phyloP scores from a whole-genome alignment of 2,797 vertebrate genomes.

The Hyperoplus lanceolatus region DNA sequence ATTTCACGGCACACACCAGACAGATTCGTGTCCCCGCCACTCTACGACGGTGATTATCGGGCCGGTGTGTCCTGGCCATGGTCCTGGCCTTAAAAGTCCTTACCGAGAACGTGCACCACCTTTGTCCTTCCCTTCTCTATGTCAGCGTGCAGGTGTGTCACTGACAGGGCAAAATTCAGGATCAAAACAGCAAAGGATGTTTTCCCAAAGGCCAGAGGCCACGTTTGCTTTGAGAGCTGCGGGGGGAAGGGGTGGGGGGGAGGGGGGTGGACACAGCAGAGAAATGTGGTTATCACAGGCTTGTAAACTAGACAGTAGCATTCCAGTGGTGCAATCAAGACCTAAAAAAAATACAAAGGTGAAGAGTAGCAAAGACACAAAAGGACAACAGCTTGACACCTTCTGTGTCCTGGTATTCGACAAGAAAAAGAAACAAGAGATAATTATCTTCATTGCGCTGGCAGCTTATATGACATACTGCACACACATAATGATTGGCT shows the following conservation, averaged over 20 bases:
- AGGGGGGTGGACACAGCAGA: conserved; percentile 35
- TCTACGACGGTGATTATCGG: too few relatives aligned
- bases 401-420: neutral
- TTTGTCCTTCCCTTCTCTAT: conserved; percentile 88
- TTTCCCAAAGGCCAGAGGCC: conserved; percentile 51
- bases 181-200: conserved; percentile 55
- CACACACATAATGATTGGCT: neutral
- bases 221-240: conserved; percentile 59
- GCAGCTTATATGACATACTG: neutral
- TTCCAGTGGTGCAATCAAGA: neutral
- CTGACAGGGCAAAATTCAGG: conserved; percentile 68
- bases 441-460: neutral
- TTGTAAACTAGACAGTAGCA: neutral
- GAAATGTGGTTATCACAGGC: neutral
- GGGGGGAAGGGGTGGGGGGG: conserved; percentile 43
- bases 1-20: too few relatives aligned
- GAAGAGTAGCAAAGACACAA: neutral
- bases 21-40: too few relatives aligned
- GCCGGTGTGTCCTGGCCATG: too few relatives aligned
- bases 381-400: conserved; percentile 2
- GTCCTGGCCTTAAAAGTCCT: conserved; percentile 47
- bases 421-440: neutral
- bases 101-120: conserved; percentile 94
- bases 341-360: conserved; percentile 3
- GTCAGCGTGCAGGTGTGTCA: conserved; percentile 64